Evolutionary conservation across 2,113 vertebrate genomes (phyloP), one percentile per base, ranked within the genome.

Genomic region (Perccottus glenii): DNA sequence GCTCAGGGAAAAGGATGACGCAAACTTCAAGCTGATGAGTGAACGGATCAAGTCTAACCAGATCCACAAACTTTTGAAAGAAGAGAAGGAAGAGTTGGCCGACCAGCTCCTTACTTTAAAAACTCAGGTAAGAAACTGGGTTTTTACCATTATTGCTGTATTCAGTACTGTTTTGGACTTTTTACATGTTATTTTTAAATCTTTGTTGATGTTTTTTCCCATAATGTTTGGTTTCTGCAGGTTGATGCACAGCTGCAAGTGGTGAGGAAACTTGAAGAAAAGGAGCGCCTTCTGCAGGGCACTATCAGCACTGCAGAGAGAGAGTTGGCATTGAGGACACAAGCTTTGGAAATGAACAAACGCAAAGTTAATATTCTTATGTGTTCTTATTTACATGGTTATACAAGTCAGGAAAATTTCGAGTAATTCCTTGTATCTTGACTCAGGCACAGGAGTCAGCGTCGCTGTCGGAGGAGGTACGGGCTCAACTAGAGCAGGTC

Each of bases 11-110:
- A 99, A 99, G 69, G 98, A 99, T 15, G 98, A 99, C 35, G 98
- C 97, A 69, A 99, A 99, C 87, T 99, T 99, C 86, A 99, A 98
- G 81, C 90, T 99, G 66, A 99, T 98, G 96, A 98, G 96, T 5
- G 97, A 99, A 68, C 92, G 96, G 9, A 98, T 99, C 90, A 99
- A 99, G 82, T 96, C 96, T 58, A 99, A 99, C 88, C 98, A 98
- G 92, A 99, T 99, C 80, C 97, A 99, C 82, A 99, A 99, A 79
- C 89, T 98, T 11, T 92, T 99, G 1, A 98, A 98, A 75, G 98
- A 99, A 73, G 97, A 99, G 80, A 99, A 99, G 75, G 96, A 99
- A 75, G 97, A 99, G 78, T 87, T 99, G 9, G 95, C 96, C 2
- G 96, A 98, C 75, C 97, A 99, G 43, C 93, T 98, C 48, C 91